Percentiles rank a stretch among this genome's conserved stretches.
Evolutionary conservation across 2,888 invertebrate genomes (phyloP).

Genomic region (Nemotelus pantherinus): DNA sequence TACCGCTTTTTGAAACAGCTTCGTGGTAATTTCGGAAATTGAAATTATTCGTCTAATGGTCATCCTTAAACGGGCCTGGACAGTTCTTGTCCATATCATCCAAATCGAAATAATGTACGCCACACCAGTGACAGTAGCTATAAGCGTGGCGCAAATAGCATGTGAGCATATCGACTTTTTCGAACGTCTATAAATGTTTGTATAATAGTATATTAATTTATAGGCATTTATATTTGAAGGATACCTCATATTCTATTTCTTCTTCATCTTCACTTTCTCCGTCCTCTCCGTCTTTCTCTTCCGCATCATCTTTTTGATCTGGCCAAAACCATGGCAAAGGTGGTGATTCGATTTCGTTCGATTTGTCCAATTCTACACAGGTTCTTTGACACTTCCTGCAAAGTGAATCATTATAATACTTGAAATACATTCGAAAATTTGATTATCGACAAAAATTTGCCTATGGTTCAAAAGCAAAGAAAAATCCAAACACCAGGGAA

Average conservation of each 20-base stretch:
- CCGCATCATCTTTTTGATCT: slow-evolving; percentile 55
- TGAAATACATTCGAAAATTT: not conserved
- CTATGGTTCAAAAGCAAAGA: not conserved
- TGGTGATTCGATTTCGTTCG: slow-evolving; percentile 66
- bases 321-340: slow-evolving; percentile 74
- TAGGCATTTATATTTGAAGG: slow-evolving; percentile 29
- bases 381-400: slow-evolving; percentile 66
- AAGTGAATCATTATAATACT: not conserved
- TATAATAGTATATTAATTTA: slow-evolving; percentile 52
- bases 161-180: slow-evolving; percentile 71
- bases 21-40: too few relatives aligned
- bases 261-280: slow-evolving; percentile 58
- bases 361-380: slow-evolving; percentile 71
- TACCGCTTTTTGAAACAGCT: too few relatives aligned
- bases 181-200: slow-evolving; percentile 60
- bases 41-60: slow-evolving; percentile 64
- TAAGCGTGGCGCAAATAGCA: slow-evolving; percentile 75
- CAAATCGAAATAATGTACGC: slow-evolving; percentile 71
- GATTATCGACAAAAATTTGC: not conserved
- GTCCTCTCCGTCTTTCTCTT: slow-evolving; percentile 55
- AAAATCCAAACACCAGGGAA: too few relatives aligned
- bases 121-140: slow-evolving; percentile 84
- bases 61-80: slow-evolving; percentile 73
- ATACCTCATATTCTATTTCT: slow-evolving; percentile 56
- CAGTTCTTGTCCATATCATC: slow-evolving; percentile 72